Conservation (phyloP, 1,140 invertebrate genomes). For the Himalopsyche phryganea region DNA sequence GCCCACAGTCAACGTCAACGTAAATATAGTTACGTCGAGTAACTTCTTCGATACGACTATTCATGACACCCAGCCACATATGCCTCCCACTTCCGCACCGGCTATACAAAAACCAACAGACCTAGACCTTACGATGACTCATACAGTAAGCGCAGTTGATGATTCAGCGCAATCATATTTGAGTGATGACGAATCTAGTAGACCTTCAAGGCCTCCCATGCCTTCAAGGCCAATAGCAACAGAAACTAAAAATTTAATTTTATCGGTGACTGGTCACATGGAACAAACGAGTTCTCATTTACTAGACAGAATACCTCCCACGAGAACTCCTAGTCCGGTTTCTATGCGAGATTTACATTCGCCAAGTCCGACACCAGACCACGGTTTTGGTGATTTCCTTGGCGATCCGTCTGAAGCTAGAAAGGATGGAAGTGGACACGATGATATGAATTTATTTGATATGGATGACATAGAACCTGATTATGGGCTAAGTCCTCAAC, state of each 20-base stretch:
- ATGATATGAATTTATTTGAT: conserved; percentile 31
- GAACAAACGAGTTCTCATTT: conserved; percentile 82
- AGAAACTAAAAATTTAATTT: conserved; percentile 80
- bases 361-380: conserved; percentile 79
- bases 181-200: conserved; percentile 38
- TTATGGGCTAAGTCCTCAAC: conserved; percentile 29
- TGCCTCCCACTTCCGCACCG: conserved; percentile 32
- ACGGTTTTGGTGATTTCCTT: conserved; percentile 63
- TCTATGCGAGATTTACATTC: conserved; percentile 75
- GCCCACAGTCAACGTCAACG: background rate
- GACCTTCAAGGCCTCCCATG: conserved; percentile 48
- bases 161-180: conserved; percentile 23
- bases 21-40: conserved; percentile 15
- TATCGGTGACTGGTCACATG: conserved; percentile 83
- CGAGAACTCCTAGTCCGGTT: conserved; percentile 76
- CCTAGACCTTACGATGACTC: conserved; percentile 37
- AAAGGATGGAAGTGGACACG: conserved; percentile 15
- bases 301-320: conserved; percentile 75
- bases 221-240: conserved; percentile 57
- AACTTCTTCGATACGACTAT: conserved; percentile 31
- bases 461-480: conserved; percentile 30
- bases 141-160: conserved; percentile 14
- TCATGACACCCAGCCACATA: conserved; percentile 20
- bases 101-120: conserved; percentile 38
- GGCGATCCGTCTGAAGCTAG: conserved; percentile 47